Conservation (phyloP, 2,797 vertebrate species). For the Miichthys miiuy region DNA sequence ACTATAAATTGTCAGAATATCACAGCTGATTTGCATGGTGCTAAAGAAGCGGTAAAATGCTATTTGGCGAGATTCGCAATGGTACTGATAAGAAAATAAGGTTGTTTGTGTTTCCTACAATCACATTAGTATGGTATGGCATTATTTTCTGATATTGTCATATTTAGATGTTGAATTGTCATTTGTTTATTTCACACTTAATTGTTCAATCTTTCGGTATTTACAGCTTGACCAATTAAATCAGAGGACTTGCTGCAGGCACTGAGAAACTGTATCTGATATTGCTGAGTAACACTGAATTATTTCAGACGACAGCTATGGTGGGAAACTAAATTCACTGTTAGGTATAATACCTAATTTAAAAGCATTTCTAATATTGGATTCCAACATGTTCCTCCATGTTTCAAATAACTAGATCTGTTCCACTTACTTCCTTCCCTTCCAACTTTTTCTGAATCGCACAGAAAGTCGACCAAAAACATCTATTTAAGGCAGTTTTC, state of each 20-base stretch:
- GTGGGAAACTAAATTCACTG: conserved; percentile 3
- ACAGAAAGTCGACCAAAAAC: not conserved
- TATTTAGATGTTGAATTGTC: conserved; percentile 36
- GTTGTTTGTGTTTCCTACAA: conserved; percentile 1
- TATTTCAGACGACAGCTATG: conserved; percentile 20
- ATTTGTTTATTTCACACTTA: conserved; percentile 51
- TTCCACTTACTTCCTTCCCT: not conserved
- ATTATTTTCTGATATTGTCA: conserved; percentile 25
- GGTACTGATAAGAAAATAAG: conserved; percentile 25
- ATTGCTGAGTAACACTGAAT: conserved; percentile 2
- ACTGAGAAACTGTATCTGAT: conserved; percentile 2
- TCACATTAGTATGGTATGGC: conserved; percentile 1
- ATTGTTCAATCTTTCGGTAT: conserved; percentile 31
- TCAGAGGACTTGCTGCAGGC: conserved; percentile 17
- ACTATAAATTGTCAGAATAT: conserved; percentile 22
- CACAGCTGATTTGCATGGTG: conserved; percentile 28
- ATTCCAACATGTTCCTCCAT: not conserved
- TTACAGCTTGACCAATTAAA: conserved; percentile 27
- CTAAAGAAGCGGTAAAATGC: conserved; percentile 24
- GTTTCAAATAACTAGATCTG: not conserved
- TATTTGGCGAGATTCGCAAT: conserved; percentile 34
- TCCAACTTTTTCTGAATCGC: not conserved
- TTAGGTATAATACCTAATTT: conserved; percentile 17
- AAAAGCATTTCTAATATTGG: conserved; percentile 1
- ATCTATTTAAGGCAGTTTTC: conserved; percentile 1